Base-by-base conservation (phyloP, 2,888 invertebrate genomes). In the Limnephilus marmoratus region DNA sequence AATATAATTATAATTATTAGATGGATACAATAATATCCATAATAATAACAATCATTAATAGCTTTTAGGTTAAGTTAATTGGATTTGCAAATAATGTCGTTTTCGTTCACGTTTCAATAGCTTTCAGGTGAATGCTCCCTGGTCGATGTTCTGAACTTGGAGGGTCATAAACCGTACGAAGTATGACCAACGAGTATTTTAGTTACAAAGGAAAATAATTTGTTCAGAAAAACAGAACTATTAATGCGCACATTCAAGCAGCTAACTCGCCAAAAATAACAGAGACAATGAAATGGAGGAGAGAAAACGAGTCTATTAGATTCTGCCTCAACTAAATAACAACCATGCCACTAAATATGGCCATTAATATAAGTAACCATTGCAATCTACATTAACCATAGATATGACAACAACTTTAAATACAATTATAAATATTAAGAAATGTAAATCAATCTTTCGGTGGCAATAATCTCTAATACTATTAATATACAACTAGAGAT, bases 151-250 rank as follows among this genome's bases (percentile, higher is more conserved):
- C 29, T 31, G 37, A 83, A 83, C 83, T 37, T 34, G 82, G 82
- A 82, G 41, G 24, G 83, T 34, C 83, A 15, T 83, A 83, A 83
- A 83, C 83, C 68, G 68, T 68, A n/a, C 0, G 68, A n/a, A 83
- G 37, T 83, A 83, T 34, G 83, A 83, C 83, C 37, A 37, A 37
- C 24, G 18, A 83, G 83, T 83, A 83, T 83, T 83, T 83, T 37
- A 83, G 83, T 83, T 83, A 83, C 83, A 83, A 83, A 83, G 89
- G 11, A 5, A 4, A 83, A 68, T 68, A n/a, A 68, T 9, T 24
- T 68, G 68, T 68, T 68, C 68, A 9, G 9, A 68, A 68, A 24
- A 68, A 68, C 68, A 68, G 24, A 68, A 68, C 24, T 68, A 68
- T 68, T 24, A 68, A 68, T 68, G 68, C 2, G 68, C 2, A 68